phyloP scores from a whole-genome alignment of 2,113 vertebrate species.

The Mola mola region DNA sequence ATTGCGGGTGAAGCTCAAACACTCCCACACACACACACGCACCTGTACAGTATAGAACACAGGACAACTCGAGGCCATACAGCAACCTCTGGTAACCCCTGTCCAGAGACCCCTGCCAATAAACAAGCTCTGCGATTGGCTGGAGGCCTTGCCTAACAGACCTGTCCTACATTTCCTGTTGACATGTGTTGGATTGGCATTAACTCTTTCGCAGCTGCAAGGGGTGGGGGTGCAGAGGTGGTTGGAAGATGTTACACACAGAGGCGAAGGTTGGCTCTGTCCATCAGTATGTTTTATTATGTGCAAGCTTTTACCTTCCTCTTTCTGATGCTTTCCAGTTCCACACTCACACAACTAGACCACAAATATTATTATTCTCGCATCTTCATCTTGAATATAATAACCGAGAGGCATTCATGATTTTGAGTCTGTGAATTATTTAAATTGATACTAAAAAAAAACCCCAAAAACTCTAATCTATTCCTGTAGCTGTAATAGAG shows the following conservation, averaged over 20 bases:
- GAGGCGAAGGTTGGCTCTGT: background rate
- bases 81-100: slow-evolving; percentile 50
- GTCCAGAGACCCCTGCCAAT: slow-evolving; percentile 43
- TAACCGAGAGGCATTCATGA: background rate
- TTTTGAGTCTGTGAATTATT: slow-evolving; percentile 3
- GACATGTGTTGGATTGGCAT: slow-evolving; percentile 48
- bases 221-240: background rate
- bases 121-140: slow-evolving; percentile 61
- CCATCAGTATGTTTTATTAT: background rate
- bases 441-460: no score
- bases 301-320: background rate
- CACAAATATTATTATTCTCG: background rate
- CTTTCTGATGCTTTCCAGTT: background rate
- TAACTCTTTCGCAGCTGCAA: slow-evolving; percentile 18
- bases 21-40: slow-evolving; percentile 6
- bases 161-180: slow-evolving; percentile 60
- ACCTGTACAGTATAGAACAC: background rate
- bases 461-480: no score
- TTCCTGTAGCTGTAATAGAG: background rate
- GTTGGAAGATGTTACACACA: background rate
- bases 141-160: slow-evolving; percentile 40
- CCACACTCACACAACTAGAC: background rate
- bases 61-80: slow-evolving; percentile 4
- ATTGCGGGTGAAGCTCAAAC: slow-evolving; percentile 53
- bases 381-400: background rate